Percentiles rank a stretch among this genome's conserved stretches.
Evolutionary conservation across 2,797 vertebrate species (phyloP).

Genomic region (Arrhamphus sclerolepis): DNA sequence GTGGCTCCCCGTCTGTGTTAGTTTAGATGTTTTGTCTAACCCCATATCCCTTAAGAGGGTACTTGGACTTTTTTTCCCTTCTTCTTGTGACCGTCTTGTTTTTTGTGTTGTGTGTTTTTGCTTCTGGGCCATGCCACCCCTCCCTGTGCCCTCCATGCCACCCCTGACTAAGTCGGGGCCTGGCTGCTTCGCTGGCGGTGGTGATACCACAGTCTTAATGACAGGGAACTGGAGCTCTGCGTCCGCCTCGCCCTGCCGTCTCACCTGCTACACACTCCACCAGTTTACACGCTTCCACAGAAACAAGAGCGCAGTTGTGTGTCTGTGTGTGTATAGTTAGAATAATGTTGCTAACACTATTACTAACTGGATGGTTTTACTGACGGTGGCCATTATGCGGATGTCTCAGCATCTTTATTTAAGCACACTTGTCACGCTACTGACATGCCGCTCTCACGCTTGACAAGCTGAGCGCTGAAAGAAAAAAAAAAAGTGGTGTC

Average conservation of each 20-base stretch:
- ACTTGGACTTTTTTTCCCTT: conserved; percentile 17
- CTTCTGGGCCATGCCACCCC: conserved; percentile 41
- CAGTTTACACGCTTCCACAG: conserved; percentile 63
- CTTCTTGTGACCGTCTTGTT: conserved; percentile 34
- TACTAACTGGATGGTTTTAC: conserved; percentile 79
- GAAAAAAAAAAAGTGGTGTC: no score
- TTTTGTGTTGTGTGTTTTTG: conserved; percentile 22
- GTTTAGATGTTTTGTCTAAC: conserved; percentile 65
- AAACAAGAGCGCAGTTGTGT: conserved; percentile 45
- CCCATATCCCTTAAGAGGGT: conserved; percentile 42
- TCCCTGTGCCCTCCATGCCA: conserved; percentile 79
- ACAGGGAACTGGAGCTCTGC: conserved; percentile 67
- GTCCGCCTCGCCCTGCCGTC: conserved; percentile 77
- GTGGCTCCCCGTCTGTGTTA: conserved; percentile 30
- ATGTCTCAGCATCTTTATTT: conserved; percentile 73
- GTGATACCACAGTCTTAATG: conserved; percentile 75
- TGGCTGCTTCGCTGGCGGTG: conserved; percentile 61
- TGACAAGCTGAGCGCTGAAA: conserved; percentile 28
- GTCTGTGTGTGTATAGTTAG: conserved; percentile 59
- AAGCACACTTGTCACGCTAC: conserved; percentile 74
- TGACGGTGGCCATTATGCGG: conserved; percentile 75
- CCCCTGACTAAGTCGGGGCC: conserved; percentile 73
- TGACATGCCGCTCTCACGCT: conserved; percentile 73
- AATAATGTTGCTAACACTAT: conserved; percentile 75
- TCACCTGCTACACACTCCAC: conserved; percentile 77